Conservation (phyloP, 1,140 invertebrate genomes). For the Drosophila melanica region DNA sequence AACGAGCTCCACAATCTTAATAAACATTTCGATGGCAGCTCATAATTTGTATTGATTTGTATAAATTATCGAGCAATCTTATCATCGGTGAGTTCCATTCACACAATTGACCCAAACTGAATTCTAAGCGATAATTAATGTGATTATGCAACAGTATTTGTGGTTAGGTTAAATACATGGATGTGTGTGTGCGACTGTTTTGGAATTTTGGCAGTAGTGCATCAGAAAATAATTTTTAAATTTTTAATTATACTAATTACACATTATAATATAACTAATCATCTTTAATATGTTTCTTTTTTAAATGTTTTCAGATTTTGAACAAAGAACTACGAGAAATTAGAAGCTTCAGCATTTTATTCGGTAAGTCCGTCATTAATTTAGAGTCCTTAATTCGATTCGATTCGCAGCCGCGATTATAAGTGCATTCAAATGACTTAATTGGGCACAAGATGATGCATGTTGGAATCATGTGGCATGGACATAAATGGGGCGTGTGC, state of each 20-base stretch:
- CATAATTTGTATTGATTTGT: constrained; percentile 58
- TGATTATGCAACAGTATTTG: constrained; percentile 8
- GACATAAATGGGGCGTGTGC: constrained; percentile 3
- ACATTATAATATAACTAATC: too few species aligned
- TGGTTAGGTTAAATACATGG: constrained; percentile 4
- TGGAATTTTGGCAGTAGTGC: too few species aligned
- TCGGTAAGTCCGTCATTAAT: constrained; percentile 1
- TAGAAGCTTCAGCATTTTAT: not conserved
- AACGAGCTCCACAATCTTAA: constrained; percentile 40
- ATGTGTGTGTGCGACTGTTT: too few species aligned
- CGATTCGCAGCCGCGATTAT: not conserved
- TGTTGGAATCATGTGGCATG: constrained; percentile 30
- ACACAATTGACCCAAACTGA: not conserved
- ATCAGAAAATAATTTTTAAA: too few species aligned
- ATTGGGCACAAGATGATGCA: not conserved
- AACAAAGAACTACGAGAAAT: not conserved
- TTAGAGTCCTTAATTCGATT: not conserved
- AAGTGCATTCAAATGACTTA: not conserved
- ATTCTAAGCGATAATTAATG: constrained; percentile 4
- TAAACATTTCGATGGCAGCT: constrained; percentile 59
- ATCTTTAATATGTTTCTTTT: not conserved
- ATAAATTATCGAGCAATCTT: constrained; percentile 17
- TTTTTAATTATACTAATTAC: too few species aligned
- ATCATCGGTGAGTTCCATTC: constrained; percentile 33
- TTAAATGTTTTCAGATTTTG: not conserved